phyloP scores from a whole-genome alignment of 2,888 invertebrate species.

The Pogonocherus hispidulus region DNA sequence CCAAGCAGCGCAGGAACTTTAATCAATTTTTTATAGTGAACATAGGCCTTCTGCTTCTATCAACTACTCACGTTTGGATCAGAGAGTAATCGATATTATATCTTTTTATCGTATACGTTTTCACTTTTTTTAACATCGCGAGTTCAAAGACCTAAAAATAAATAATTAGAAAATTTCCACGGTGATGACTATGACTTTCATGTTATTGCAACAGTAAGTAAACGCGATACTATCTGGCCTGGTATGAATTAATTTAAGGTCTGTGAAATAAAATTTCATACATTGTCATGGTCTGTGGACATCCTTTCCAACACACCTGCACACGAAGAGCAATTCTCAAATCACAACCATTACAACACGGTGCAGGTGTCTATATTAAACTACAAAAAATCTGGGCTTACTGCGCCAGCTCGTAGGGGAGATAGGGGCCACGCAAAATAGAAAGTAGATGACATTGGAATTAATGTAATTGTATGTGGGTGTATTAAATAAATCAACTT shows the following conservation, averaged over 20 bases:
- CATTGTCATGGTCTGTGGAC: slow-evolving; percentile 52
- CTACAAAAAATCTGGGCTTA: slow-evolving; percentile 57
- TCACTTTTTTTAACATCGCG: not conserved
- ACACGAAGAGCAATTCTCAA: slow-evolving; percentile 44
- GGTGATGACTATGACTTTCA: slow-evolving; percentile 20
- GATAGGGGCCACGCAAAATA: slow-evolving; percentile 8
- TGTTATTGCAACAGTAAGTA: slow-evolving; percentile 25
- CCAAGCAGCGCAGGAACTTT: no score
- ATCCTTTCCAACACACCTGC: slow-evolving; percentile 57
- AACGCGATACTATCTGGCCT: slow-evolving; percentile 32
- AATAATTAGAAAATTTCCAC: not conserved
- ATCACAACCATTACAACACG: slow-evolving; percentile 47
- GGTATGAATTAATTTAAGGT: slow-evolving; percentile 23
- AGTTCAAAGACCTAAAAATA: not conserved
- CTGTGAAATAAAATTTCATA: slow-evolving; percentile 37
- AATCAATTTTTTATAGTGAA: no score
- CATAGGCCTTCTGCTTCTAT: no score
- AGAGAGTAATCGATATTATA: no score
- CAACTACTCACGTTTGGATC: no score
- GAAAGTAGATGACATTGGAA: not conserved
- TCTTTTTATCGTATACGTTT: not conserved
- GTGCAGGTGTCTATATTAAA: slow-evolving; percentile 47
- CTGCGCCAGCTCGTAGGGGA: slow-evolving; percentile 38
- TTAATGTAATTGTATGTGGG: not conserved
- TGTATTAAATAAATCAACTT: no score